Percentiles rank a stretch among this genome's conserved stretches.
phyloP scores from a whole-genome alignment of 2,113 vertebrate species.

The Emydura subglobosa region DNA sequence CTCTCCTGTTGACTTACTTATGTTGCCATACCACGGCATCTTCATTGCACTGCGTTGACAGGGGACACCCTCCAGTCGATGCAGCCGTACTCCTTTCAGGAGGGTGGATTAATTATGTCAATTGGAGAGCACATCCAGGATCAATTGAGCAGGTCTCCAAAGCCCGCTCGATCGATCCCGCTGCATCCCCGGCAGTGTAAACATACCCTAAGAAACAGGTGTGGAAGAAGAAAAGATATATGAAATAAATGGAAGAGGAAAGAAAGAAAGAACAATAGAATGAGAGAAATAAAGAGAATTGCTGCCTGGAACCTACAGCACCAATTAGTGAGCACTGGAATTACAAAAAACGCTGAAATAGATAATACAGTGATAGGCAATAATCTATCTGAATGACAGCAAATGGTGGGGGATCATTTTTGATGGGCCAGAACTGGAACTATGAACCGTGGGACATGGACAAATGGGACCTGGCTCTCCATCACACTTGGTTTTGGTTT shows the following conservation, averaged over 20 bases:
- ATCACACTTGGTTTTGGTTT: slow-evolving; percentile 29
- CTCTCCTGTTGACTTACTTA: too few species aligned
- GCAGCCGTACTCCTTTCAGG: too few species aligned
- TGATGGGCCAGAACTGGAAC: slow-evolving; percentile 58
- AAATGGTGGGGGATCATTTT: slow-evolving; percentile 24
- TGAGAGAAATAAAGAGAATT: neutral
- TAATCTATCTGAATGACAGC: slow-evolving; percentile 55
- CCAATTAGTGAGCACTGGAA: neutral
- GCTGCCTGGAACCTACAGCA: neutral
- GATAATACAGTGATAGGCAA: slow-evolving; percentile 6
- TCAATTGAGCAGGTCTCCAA: too few species aligned
- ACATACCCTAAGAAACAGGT: neutral
- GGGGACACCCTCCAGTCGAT: too few species aligned
- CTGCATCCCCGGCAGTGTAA: too few species aligned
- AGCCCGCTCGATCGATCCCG: too few species aligned
- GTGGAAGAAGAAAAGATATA: neutral
- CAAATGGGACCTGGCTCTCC: slow-evolving; percentile 54
- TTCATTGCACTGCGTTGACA: too few species aligned
- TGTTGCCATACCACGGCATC: too few species aligned
- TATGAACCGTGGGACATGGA: slow-evolving; percentile 63
- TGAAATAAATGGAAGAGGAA: neutral
- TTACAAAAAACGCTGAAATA: slow-evolving; percentile 27
- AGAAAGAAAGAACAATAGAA: slow-evolving; percentile 12
- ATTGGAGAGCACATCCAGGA: too few species aligned
- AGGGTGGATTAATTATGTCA: too few species aligned